phyloP scores from a whole-genome alignment of 1,140 invertebrate genomes.

The Drosophila murphyi region DNA sequence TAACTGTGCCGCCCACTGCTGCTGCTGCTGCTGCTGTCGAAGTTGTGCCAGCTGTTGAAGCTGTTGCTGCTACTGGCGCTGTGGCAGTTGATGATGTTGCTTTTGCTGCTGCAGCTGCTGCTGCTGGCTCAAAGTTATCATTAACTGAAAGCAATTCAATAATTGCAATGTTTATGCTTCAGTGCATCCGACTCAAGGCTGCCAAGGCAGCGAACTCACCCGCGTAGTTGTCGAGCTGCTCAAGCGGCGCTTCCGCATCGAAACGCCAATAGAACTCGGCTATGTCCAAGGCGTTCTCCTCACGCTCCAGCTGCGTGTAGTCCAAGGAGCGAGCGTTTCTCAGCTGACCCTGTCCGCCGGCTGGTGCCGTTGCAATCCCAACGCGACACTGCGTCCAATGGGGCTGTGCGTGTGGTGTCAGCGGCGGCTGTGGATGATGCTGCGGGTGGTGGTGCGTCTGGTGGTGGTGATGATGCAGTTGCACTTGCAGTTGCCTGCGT shows the following conservation, averaged over 20 bases:
- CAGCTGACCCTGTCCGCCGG: conserved; percentile 68
- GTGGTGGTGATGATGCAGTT: conserved; percentile 38
- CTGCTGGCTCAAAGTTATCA: conserved; percentile 50
- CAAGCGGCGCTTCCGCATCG: conserved; percentile 72
- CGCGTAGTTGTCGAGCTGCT: conserved; percentile 63
- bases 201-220: conserved; percentile 44
- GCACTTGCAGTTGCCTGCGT: conserved; percentile 20
- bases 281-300: conserved; percentile 79
- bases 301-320: conserved; percentile 72
- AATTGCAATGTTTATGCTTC: conserved; percentile 28
- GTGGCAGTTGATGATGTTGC: conserved; percentile 10
- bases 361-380: conserved; percentile 31
- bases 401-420: conserved; percentile 67
- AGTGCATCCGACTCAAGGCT: conserved; percentile 37
- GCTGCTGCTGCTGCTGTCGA: conserved; percentile 5
- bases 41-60: conserved; percentile 33
- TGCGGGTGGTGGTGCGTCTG: conserved; percentile 39
- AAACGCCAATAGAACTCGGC: conserved; percentile 83
- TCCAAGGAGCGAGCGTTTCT: conserved; percentile 80
- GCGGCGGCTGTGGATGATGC: conserved; percentile 43
- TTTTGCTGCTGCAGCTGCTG: conserved; percentile 7
- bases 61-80: conserved; percentile 30
- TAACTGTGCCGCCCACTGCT: conserved; percentile 20
- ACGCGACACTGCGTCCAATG: conserved; percentile 73
- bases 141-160: conserved; percentile 47